Base-by-base conservation (phyloP, 2,113 vertebrate genomes). In the Podarcis raffonei region DNA sequence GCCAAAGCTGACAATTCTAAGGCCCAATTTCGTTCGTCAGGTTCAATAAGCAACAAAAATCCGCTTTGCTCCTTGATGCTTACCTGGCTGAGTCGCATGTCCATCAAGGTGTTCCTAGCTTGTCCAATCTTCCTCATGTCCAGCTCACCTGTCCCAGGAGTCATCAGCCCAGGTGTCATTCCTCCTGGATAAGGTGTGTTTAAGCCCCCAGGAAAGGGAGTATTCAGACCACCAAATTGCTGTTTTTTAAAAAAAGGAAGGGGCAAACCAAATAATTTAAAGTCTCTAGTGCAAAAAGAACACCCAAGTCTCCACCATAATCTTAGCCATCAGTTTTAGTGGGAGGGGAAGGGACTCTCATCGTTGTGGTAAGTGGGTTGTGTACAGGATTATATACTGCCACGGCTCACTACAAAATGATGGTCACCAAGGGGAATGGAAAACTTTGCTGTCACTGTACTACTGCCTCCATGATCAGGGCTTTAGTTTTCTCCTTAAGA, bases 91-190 rank as follows among this genome's bases (percentile, higher is more conserved):
- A 99, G 97, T 94, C 99, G 97, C 99, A 99, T 99, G 91, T 99
- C 99, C 99, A 99, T 99, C 90, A 99, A 95, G 0, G 99, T 99
- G 94, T 99, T 99, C 85, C 99, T 98, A 80, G 99, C 99, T 94
- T 99, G 99, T 42, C 99, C 99, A 53, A 99, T 99, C 95, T 99
- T 99, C 93, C 99, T 98, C 99, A 99, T 99, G 94, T 99, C 99
- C 95, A 99, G 92, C 83, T 99, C 99, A 13, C 99, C 99, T 15
- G 98, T 98, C 3, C 98, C 98, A 32, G 98, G 98, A 3, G 98
- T 99, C 98, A 99, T 99, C 87, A 99, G 88, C 3, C 98, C 99
- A 5, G 99, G 98, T 0, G 99, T 99, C 99, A 99, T 99, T 83
- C 98, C 98, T 66, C 99, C 99, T 25, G 99, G 99, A 89, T 98